A percentile compares a stretch with the other conserved stretches of the same genome.
Conservation (phyloP, 2,113 vertebrate genomes). For the Tangachromis dhanisi region DNA sequence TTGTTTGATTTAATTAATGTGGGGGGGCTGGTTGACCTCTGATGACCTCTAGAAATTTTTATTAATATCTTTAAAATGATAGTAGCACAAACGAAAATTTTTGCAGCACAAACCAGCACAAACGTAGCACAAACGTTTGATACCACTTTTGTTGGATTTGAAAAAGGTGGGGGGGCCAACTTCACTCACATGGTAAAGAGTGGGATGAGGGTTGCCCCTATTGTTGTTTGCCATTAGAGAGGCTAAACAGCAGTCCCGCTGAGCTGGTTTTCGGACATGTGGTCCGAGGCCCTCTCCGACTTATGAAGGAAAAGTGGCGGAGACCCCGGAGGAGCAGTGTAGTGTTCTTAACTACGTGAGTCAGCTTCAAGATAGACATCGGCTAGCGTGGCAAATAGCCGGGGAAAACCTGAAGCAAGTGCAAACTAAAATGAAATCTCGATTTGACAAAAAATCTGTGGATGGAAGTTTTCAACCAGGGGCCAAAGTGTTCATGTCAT, state of each 20-base stretch:
- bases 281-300: background rate
- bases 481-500: background rate
- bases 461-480: background rate
- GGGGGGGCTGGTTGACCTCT: too few species aligned
- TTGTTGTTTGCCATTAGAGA: background rate
- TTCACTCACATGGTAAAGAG: too few species aligned
- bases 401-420: background rate
- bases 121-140: too few species aligned
- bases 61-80: too few species aligned
- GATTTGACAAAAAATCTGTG: background rate
- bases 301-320: background rate
- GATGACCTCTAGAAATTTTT: too few species aligned
- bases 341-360: background rate
- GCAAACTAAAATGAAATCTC: background rate
- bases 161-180: too few species aligned
- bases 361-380: background rate
- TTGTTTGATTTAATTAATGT: too few species aligned
- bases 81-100: too few species aligned
- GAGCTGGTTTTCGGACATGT: background rate
- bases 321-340: background rate
- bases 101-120: too few species aligned
- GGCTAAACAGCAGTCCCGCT: background rate
- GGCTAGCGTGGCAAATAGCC: background rate
- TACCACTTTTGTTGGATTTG: too few species aligned
- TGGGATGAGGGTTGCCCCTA: background rate